A percentile compares a stretch with the other conserved stretches of the same genome.
phyloP scores from a whole-genome alignment of 2,888 invertebrate species.

The Corbicula japonica region DNA sequence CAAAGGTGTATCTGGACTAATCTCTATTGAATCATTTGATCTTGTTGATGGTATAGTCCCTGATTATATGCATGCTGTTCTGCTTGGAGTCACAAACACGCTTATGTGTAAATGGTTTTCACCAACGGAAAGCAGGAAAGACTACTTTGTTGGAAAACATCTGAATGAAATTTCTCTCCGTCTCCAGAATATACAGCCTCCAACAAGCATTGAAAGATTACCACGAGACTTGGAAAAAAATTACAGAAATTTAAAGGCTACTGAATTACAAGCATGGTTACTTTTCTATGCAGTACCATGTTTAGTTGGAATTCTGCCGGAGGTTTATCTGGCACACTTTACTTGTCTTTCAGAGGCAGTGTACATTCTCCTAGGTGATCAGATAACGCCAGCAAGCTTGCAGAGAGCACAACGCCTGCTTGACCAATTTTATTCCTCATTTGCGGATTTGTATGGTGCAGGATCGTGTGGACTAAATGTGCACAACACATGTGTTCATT shows the following conservation, averaged over 20 bases:
- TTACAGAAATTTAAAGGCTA: slow-evolving; percentile 28
- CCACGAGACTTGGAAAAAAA: slow-evolving; percentile 43
- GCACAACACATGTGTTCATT: slow-evolving; percentile 50
- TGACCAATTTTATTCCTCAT: slow-evolving; percentile 31
- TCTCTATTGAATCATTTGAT: slow-evolving; percentile 34
- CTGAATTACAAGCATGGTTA: slow-evolving; percentile 38
- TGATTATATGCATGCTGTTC: slow-evolving; percentile 47
- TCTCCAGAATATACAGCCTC: slow-evolving; percentile 40
- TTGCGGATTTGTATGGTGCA: slow-evolving; percentile 36
- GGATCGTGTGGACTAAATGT: slow-evolving; percentile 53
- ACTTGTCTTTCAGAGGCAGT: slow-evolving; percentile 35
- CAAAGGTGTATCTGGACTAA: slow-evolving; percentile 50
- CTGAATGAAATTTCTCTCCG: slow-evolving; percentile 25
- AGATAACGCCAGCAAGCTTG: slow-evolving; percentile 26
- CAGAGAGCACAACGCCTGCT: slow-evolving; percentile 35
- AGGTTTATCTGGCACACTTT: slow-evolving; percentile 36
- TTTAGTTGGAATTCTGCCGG: slow-evolving; percentile 37
- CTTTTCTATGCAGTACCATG: slow-evolving; percentile 43
- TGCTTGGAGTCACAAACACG: slow-evolving; percentile 40
- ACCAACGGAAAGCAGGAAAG: slow-evolving; percentile 27
- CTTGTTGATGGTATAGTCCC: slow-evolving; percentile 45
- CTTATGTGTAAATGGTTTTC: slow-evolving; percentile 55
- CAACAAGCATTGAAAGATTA: slow-evolving; percentile 31
- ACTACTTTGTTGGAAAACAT: slow-evolving; percentile 54
- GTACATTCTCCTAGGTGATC: slow-evolving; percentile 45